phyloP scores from a whole-genome alignment of 2,888 invertebrate species.

The Caenorhabditis sulstoni region DNA sequence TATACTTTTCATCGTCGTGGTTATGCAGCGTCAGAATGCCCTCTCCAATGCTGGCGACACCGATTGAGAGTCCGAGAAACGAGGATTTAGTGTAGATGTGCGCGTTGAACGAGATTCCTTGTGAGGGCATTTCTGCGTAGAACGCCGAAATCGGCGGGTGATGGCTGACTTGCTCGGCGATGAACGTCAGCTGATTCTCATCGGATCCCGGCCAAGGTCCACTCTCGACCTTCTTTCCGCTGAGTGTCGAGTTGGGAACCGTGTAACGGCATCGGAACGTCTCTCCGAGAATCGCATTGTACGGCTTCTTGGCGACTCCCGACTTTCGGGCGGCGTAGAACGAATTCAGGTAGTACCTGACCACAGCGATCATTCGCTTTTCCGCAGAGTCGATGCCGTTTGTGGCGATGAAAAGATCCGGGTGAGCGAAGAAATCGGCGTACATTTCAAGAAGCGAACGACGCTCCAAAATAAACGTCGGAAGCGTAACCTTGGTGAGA shows the following conservation, averaged over 20 bases:
- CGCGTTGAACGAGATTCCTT: constrained; percentile 92
- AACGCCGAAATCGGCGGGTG: constrained; percentile 99
- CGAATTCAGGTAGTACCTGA: constrained; percentile 97
- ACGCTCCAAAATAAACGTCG: constrained; percentile 97
- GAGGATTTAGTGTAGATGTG: constrained; percentile 99
- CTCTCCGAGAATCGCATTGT: constrained; percentile 98
- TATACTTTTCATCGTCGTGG: constrained; percentile 91
- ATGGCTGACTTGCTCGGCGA: constrained; percentile 98
- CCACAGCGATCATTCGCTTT: constrained; percentile 85
- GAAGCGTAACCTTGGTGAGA: constrained; percentile 97
- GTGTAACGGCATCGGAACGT: constrained; percentile 85
- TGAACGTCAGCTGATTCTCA: constrained; percentile 90
- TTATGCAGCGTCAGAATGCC: constrained; percentile 93
- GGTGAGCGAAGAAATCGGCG: constrained; percentile 99
- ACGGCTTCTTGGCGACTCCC: constrained; percentile 97
- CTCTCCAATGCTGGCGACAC: constrained; percentile 94
- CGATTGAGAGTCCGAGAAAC: constrained; percentile 92
- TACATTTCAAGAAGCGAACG: constrained; percentile 99
- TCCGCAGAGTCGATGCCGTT: constrained; percentile 83
- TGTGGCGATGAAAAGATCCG: constrained; percentile 91
- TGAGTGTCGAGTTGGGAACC: constrained; percentile 66
- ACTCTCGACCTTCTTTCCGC: constrained; percentile 68
- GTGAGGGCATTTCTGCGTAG: constrained; percentile 95
- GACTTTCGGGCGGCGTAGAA: constrained; percentile 98
- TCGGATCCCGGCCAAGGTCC: constrained; percentile 92